Percentiles rank a stretch among this genome's conserved stretches.
These are phyloP conservation scores for Phataginus tetradactyla DNA, from an alignment of 2,797 vertebrate genomes.

Conservation along the genomic window DNA sequence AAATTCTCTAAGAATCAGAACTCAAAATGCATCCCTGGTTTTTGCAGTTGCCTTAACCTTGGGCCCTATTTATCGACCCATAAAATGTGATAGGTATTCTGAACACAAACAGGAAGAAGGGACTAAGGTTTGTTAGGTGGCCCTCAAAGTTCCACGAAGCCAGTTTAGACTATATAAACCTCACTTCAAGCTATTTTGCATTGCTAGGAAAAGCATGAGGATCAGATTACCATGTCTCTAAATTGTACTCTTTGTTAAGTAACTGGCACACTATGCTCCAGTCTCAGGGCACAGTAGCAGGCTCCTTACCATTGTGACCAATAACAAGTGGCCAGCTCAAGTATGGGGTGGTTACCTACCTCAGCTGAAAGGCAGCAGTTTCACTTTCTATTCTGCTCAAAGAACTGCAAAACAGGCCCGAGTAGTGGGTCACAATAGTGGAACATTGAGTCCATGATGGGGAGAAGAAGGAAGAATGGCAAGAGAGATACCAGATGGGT, in stretches of 20 bases:
- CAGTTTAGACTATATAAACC: neutral
- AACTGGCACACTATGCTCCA: neutral
- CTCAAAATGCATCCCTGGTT: neutral
- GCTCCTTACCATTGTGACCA: neutral
- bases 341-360: neutral
- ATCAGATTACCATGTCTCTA: neutral
- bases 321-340: neutral
- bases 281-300: neutral
- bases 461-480: neutral
- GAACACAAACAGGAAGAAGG: conserved; percentile 31
- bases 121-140: neutral
- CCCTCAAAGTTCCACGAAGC: neutral
- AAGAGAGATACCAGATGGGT: neutral
- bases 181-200: neutral
- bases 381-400: conserved; percentile 43
- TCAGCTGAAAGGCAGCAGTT: conserved; percentile 8
- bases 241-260: neutral
- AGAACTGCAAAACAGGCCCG: neutral
- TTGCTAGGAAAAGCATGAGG: neutral
- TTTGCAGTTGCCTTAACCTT: neutral
- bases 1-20: conserved; percentile 34
- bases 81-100: conserved; percentile 2
- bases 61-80: neutral
- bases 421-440: neutral
- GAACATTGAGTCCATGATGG: neutral